Conservation (phyloP, 2,797 vertebrate genomes). For the Helarctos malayanus region DNA sequence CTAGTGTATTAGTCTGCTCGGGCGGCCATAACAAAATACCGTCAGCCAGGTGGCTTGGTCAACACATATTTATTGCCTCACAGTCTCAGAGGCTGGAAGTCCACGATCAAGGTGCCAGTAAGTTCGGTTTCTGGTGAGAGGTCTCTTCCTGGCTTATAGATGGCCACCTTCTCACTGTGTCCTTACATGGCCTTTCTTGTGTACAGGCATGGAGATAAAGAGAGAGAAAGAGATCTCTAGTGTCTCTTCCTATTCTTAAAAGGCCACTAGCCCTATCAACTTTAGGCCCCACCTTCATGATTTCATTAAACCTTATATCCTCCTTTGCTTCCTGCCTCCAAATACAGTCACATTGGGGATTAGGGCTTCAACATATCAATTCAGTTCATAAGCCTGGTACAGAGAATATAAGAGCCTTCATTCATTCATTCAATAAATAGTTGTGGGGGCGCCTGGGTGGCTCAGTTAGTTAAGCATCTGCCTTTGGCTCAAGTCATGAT, state of each 20-base stretch:
- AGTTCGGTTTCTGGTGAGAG: not conserved
- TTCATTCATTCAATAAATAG: not conserved
- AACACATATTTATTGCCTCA: not conserved
- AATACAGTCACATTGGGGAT: not conserved
- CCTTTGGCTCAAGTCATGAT: no score
- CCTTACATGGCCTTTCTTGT: not conserved
- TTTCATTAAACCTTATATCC: not conserved
- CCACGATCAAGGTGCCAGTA: not conserved
- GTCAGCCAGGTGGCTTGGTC: not conserved
- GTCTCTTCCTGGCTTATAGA: not conserved
- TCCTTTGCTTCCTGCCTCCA: not conserved
- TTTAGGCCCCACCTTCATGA: not conserved
- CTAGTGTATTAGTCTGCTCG: not conserved
- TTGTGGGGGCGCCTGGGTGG: not conserved
- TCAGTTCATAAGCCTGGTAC: not conserved
- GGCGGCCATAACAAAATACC: not conserved
- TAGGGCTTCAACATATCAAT: not conserved
- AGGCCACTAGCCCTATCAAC: not conserved
- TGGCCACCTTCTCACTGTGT: not conserved
- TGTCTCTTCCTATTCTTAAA: not conserved
- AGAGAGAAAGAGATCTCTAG: not conserved
- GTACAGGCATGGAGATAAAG: not conserved
- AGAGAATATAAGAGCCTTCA: not conserved
- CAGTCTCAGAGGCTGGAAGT: not conserved
- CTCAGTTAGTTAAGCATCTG: no score